Base-by-base conservation (phyloP, 1,140 invertebrate species). In the Heliothis subflexa region DNA sequence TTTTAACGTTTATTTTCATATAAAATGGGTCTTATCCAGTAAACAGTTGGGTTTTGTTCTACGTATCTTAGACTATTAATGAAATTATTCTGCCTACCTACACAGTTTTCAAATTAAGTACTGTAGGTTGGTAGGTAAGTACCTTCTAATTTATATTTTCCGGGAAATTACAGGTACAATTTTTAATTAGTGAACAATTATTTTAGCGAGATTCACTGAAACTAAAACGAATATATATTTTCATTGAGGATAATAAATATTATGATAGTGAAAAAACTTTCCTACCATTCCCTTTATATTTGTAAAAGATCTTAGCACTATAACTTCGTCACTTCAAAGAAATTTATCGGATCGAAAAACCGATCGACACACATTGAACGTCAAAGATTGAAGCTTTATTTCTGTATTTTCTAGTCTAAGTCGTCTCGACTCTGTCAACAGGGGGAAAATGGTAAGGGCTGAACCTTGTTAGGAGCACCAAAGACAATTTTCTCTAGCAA, bases 401-500 rank as follows among this genome's bases (percentile, higher is more conserved):
- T 21, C 54, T 71, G 50, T 71, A 71, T 71, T 71, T 71, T 71
- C 68, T 71, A 55, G 68, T 40, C 16, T 54, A 71, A 71, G 25
- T 54, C 68, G 55, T 74, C 55, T 74, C 55, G 54, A 59, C 18
- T 47, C 55, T 74, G 40, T 61, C 71, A 61, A 61, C 55, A 59
- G 40, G 55, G 21, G 55, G 55, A 18, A 74, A 74, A 61, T 74
- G 45, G 71, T 74, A 71, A 73, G 71, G 45, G 40, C 71, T 47
- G 54, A 74, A 49, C 55, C 55, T 85, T 77, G 85, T 89, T 88
- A 90, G 84, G 81, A 71, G 62, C 73, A 83, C 82, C 83, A 84
- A 84, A 90, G 87, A 91, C 89, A 89, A 91, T 91, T 91, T 87
- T 88, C 86, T 84, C 80, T 81, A 81, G 84, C 85, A 89, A 85